Percentiles rank a stretch among this genome's conserved stretches.
Conservation (phyloP, 2,888 invertebrate species). For the Anaspis maculata region DNA sequence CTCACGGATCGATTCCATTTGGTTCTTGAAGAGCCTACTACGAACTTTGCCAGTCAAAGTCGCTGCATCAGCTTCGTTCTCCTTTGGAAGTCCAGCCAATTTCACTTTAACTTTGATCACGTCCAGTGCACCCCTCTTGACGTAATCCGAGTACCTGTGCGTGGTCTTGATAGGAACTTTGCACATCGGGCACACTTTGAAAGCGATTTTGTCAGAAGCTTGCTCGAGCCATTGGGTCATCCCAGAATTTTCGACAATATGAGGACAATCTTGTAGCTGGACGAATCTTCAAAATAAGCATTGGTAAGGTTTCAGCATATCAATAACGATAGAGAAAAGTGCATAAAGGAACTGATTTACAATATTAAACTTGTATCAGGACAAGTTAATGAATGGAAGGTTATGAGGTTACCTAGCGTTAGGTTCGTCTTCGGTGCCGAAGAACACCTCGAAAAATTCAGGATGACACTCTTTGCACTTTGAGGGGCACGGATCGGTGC, state of each 20-base stretch:
- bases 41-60: background rate
- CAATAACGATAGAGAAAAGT: too few species aligned
- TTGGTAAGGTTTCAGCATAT: too few species aligned
- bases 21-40: too few species aligned
- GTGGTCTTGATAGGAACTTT: conserved; percentile 25
- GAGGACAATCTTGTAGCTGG: conserved; percentile 24
- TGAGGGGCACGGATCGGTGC: conserved; percentile 51
- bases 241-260: conserved; percentile 24
- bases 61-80: conserved; percentile 21
- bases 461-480: conserved; percentile 24
- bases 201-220: conserved; percentile 9
- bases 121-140: conserved; percentile 21
- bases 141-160: conserved; percentile 23
- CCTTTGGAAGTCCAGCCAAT: conserved; percentile 36
- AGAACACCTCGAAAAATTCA: conserved; percentile 21
- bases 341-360: too few species aligned
- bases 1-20: too few species aligned
- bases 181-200: conserved; percentile 25
- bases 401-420: too few species aligned
- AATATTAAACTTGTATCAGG: too few species aligned
- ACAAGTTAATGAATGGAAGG: too few species aligned
- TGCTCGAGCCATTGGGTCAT: conserved; percentile 23
- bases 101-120: conserved; percentile 31
- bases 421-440: conserved; percentile 27
- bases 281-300: too few species aligned